These are phyloP conservation scores for Ellobium chinense DNA, from an alignment of 2,888 invertebrate genomes.

Conservation along the genomic window DNA sequence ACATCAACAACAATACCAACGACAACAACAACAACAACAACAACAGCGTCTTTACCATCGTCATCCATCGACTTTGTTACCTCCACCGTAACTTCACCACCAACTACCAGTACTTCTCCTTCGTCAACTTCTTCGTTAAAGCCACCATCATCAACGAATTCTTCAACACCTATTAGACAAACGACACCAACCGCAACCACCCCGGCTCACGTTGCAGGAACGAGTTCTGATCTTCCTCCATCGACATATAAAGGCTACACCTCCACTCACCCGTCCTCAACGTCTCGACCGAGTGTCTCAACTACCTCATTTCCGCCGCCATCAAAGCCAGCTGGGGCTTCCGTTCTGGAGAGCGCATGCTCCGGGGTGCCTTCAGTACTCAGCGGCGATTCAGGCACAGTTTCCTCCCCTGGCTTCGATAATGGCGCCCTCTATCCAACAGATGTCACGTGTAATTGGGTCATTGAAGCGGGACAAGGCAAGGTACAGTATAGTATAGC, in stretches of 20 bases:
- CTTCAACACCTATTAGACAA: too few species aligned
- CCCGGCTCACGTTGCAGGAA: too few species aligned
- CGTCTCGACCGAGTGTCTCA: too few species aligned
- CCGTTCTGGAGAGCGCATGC: conserved; percentile 30
- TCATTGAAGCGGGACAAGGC: conserved; percentile 25
- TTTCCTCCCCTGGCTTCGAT: conserved; percentile 44
- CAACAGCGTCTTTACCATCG: background rate
- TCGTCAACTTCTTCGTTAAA: background rate
- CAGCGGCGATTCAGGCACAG: conserved; percentile 13
- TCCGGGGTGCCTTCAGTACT: conserved; percentile 36
- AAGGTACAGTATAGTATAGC: too few species aligned
- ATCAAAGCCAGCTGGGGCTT: background rate
- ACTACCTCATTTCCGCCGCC: background rate
- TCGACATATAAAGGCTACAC: background rate
- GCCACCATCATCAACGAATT: background rate
- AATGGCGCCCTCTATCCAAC: conserved; percentile 23
- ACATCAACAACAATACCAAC: background rate
- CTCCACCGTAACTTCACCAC: background rate
- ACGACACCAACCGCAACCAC: too few species aligned
- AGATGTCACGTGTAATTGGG: conserved; percentile 46
- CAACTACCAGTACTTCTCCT: background rate
- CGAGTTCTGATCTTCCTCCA: background rate
- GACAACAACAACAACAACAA: background rate
- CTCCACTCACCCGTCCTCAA: too few species aligned
- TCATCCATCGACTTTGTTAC: background rate